phyloP scores from a whole-genome alignment of 2,113 vertebrate genomes.

The Lonchura striata region DNA sequence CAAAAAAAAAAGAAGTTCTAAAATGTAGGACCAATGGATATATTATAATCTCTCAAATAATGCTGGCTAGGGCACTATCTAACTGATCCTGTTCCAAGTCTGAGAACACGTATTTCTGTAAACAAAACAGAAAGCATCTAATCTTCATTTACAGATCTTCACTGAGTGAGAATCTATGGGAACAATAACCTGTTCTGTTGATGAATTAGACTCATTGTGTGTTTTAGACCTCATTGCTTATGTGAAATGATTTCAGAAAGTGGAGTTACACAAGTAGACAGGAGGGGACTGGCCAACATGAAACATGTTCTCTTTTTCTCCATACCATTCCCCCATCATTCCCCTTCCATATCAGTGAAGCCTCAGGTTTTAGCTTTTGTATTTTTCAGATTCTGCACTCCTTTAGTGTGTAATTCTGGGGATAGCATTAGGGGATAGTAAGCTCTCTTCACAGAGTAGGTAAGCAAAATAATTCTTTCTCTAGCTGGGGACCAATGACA shows the following conservation, averaged over 20 bases:
- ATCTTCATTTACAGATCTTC: not conserved
- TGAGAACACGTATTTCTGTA: not conserved
- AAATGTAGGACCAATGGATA: not conserved
- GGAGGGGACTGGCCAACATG: not conserved
- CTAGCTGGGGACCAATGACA: not conserved
- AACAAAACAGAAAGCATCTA: not conserved
- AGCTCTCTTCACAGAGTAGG: not conserved
- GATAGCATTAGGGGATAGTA: too few species aligned
- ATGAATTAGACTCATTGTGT: not conserved
- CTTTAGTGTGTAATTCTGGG: not conserved
- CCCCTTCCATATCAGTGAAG: not conserved
- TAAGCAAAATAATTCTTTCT: not conserved
- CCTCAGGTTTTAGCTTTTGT: not conserved
- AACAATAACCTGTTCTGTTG: not conserved
- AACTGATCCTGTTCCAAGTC: not conserved
- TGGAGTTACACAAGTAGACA: not conserved
- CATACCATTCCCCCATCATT: accelerated
- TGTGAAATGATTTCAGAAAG: not conserved
- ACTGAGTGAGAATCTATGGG: not conserved
- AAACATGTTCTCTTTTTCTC: not conserved
- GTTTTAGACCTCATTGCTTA: not conserved
- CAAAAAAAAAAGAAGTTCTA: not conserved
- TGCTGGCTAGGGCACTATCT: not conserved
- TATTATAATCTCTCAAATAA: not conserved
- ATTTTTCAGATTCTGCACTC: not conserved